Conservation (phyloP, 2,888 invertebrate genomes). For the Pristionchus exspectatus region DNA sequence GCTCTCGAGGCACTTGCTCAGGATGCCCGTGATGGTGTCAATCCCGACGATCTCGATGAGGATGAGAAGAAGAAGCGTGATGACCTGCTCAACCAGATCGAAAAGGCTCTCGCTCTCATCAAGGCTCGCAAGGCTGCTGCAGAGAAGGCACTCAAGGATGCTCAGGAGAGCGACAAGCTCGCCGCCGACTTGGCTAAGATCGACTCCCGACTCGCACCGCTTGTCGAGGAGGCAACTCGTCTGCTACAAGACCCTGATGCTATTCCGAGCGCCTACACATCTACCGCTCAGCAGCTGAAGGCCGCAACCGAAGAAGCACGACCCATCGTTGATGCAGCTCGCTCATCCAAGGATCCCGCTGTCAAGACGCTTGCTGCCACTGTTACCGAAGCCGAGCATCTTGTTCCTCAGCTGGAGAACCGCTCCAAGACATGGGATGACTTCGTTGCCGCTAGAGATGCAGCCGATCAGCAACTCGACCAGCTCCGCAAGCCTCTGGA, state of each 20-base stretch:
- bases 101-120: slow-evolving; percentile 47
- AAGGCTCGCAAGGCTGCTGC: slow-evolving; percentile 46
- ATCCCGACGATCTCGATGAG: slow-evolving; percentile 50
- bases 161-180: slow-evolving; percentile 1
- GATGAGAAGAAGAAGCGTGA: slow-evolving; percentile 47
- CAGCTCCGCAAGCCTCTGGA: slow-evolving; percentile 59
- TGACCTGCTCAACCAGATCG: slow-evolving; percentile 46
- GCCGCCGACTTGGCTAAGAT: slow-evolving; percentile 10
- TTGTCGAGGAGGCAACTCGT: slow-evolving; percentile 62
- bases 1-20: slow-evolving; percentile 20
- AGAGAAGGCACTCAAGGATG: slow-evolving; percentile 35
- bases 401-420: slow-evolving; percentile 63
- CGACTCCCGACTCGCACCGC: slow-evolving; percentile 60
- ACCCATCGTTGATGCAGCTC: slow-evolving; percentile 55
- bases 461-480: slow-evolving; percentile 64
- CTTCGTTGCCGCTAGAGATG: slow-evolving; percentile 67
- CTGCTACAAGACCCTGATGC: slow-evolving; percentile 58
- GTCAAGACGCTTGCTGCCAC: slow-evolving; percentile 60
- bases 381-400: slow-evolving; percentile 60
- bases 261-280: slow-evolving; percentile 26
- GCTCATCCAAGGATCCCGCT: slow-evolving; percentile 56
- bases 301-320: slow-evolving; percentile 56
- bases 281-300: slow-evolving; percentile 53
- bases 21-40: slow-evolving; percentile 54
- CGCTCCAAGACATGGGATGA: slow-evolving; percentile 63